Percentiles rank a stretch among this genome's conserved stretches.
phyloP scores from a whole-genome alignment of 1,140 invertebrate species.

The Triops cancriformis region DNA sequence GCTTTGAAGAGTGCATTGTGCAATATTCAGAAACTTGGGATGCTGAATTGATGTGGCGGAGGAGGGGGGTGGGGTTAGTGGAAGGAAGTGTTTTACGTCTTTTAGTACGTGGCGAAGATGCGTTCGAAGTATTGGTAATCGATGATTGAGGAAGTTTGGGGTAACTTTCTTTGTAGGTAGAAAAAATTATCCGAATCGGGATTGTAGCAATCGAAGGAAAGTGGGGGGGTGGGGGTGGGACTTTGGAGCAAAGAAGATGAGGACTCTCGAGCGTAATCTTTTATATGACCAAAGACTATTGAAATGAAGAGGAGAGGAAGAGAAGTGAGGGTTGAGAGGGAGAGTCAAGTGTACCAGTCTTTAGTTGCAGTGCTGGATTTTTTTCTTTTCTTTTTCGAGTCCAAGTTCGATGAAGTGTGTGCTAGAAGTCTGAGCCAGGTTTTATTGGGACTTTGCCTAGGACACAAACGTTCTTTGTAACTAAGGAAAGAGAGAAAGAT shows the following conservation, averaged over 20 bases:
- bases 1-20: neutral
- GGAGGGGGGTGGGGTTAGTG: too few relatives aligned
- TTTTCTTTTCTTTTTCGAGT: neutral
- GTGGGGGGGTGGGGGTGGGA: too few relatives aligned
- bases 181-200: too few relatives aligned
- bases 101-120: neutral
- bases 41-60: too few relatives aligned
- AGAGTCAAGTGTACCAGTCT: neutral
- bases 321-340: neutral
- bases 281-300: neutral
- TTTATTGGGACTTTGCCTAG: too few relatives aligned
- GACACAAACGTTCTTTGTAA: too few relatives aligned
- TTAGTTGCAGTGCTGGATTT: neutral
- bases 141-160: neutral
- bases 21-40: neutral
- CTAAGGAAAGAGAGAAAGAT: too few relatives aligned
- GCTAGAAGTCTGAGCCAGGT: too few relatives aligned
- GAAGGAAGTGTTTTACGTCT: conserved; percentile 2
- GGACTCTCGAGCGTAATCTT: too few relatives aligned
- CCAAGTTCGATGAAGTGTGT: too few relatives aligned
- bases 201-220: too few relatives aligned
- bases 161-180: neutral
- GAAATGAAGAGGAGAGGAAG: neutral
- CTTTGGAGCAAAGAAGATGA: too few relatives aligned
- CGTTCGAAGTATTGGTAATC: neutral